Evolutionary conservation across 2,113 vertebrate species (phyloP).

Genomic region (Nibea albiflora): DNA sequence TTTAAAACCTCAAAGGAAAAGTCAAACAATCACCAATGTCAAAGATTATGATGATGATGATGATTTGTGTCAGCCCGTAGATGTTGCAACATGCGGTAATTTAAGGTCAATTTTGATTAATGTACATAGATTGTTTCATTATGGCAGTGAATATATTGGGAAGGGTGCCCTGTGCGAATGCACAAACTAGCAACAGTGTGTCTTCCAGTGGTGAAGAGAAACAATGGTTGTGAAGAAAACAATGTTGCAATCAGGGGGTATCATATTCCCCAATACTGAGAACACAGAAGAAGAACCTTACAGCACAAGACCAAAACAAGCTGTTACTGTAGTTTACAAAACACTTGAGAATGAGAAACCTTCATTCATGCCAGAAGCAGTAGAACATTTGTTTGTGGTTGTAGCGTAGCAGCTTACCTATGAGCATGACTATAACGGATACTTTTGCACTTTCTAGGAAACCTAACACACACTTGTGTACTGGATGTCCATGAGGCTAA

Average conservation of each 20-base stretch:
- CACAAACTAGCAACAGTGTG: slow-evolving; percentile 2
- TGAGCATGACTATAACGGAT: slow-evolving; percentile 19
- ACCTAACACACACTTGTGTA: slow-evolving; percentile 29
- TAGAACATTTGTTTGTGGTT: not conserved
- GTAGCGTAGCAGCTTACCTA: not conserved
- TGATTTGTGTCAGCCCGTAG: not conserved
- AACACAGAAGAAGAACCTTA: not conserved
- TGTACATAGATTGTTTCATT: not conserved
- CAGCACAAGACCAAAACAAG: slow-evolving; percentile 4
- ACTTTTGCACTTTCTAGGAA: slow-evolving; percentile 42
- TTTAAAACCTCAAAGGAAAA: not conserved
- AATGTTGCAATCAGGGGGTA: not conserved
- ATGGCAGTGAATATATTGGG: not conserved
- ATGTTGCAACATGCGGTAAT: not conserved
- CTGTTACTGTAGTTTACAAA: not conserved
- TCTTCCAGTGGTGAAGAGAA: not conserved
- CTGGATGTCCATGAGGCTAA: not conserved
- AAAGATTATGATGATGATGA: no score
- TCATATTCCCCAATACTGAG: slow-evolving; percentile 23
- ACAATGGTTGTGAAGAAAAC: not conserved
- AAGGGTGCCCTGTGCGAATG: not conserved
- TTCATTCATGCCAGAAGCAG: not conserved
- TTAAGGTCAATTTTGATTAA: not conserved
- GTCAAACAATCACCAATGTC: not conserved
- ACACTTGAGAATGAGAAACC: not conserved